Percentiles rank a stretch among this genome's conserved stretches.
These are phyloP conservation scores for Sisor rabdophorus DNA, from an alignment of 2,113 vertebrate genomes.

Conservation along the genomic window DNA sequence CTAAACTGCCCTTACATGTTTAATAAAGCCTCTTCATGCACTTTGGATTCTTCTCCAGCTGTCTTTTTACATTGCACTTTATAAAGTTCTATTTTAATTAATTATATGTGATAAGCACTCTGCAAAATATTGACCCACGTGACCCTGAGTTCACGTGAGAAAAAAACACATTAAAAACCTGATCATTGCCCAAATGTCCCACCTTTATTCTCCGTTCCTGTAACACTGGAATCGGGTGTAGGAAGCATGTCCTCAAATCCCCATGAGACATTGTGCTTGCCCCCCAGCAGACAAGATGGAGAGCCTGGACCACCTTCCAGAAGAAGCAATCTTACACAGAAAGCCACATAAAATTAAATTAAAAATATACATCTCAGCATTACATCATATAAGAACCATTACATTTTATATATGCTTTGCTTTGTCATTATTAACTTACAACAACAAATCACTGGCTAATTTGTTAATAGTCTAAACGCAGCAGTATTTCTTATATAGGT, in stretches of 20 bases:
- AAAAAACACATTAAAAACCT: background rate
- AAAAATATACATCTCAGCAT: too few species aligned
- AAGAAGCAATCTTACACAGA: conserved; percentile 80
- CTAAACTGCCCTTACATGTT: too few species aligned
- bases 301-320: conserved; percentile 96
- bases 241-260: conserved; percentile 98
- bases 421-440: background rate
- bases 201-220: conserved; percentile 92
- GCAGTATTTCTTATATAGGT: background rate
- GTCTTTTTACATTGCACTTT: too few species aligned
- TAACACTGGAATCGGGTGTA: conserved; percentile 84
- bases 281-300: conserved; percentile 91
- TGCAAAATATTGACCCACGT: too few species aligned
- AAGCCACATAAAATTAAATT: background rate
- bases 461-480: background rate
- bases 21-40: too few species aligned
- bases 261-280: conserved; percentile 96
- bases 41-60: too few species aligned
- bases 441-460: background rate
- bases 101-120: too few species aligned
- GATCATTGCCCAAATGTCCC: background rate
- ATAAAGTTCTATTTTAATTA: too few species aligned
- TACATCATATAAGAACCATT: background rate
- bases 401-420: background rate
- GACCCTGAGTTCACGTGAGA: too few species aligned